Base-by-base conservation (phyloP, 2,888 invertebrate genomes). In the Tachina fera region DNA sequence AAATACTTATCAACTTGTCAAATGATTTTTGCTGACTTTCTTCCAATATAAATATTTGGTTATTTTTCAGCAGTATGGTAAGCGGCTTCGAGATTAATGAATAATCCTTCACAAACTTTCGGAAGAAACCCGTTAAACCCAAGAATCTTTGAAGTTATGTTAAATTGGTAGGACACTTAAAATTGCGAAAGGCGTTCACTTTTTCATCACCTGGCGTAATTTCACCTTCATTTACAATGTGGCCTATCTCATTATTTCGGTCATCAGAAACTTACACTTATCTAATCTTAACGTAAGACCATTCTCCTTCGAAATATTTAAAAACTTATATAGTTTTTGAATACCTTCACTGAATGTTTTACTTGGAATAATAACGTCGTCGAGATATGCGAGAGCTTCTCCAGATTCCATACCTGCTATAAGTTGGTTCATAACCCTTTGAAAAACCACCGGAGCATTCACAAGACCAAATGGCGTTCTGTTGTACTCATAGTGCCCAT, bases 31-130 rank as follows among this genome's bases (percentile, higher is more conserved):
- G 41, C 16, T 75, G 81, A 9, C 4, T 8, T 11, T 41, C 61
- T 9, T 43, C 16, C 41, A 43, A n/a, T 9, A 5, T 10, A 61
- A 61, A 61, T 4, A 1, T 16, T 43, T 53, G 31, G 1, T 9
- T 19, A 31, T 51, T n/a, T n/a, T 47, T 45, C 43, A 63, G 9
- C 19, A 53, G 13, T 1, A 9, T 4, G 2, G 86, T 90, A 47
- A 91, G 56, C 9, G 90, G 84, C 51, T 71, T 80, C 0, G 81
- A 45, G 9, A 83, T 83, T 11, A 71, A 19, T 6, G 78, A 71
- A 41, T 86, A 87, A n/a, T 79, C 4, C 47, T 41, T 31, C 2
- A 83, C 74, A 49, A 86, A 84, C 60, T 84, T 86, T 5, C 83
- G 47, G 43, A 87, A 85, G 60, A 83, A 83, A 14, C 31, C 86